Base-by-base conservation (phyloP, 2,888 invertebrate genomes). In the Diarsia dahlii region DNA sequence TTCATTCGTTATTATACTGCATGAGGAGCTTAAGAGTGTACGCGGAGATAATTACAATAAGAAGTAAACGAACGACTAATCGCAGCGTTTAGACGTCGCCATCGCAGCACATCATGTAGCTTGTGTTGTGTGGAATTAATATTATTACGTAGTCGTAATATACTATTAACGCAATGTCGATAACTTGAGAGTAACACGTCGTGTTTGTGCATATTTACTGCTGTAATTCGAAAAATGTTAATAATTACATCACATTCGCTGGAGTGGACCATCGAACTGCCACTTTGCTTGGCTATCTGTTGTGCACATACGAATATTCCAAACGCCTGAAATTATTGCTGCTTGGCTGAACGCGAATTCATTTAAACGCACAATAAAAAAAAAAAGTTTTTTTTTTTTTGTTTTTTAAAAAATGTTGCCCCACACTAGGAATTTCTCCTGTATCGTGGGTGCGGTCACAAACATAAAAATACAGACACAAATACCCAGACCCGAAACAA, bases 1-100 rank as follows among this genome's bases (percentile, higher is more conserved):
- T n/a, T n/a, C 34, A 46, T 64, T 67, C 56, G 5, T 50, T 8
- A 71, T 64, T 64, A 64, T 20, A 74, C 52, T 18, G 13, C 1
- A 45, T 50, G 54, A 34, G 50, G 12, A 56, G 58, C 65, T 54
- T 78, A 69, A 62, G 56, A 65, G 54, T 71, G 46, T 15, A 58
- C 23, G 34, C 6, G 12, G 46, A 74, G 39, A 64, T 54, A 80
- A 80, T 80, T 65, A 62, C 13, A 28, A 45, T 46, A 12, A 39
- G 18, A 63, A 67, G 13, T 77, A 70, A 72, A 77, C 45, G 69
- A 39, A 48, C 58, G 63, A 71, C 63, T 84, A 78, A 78, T 78
- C 73, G 69, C 71, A 34, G 71, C 69, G 48, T 71, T 71, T 73
- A 78, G 12, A n/a, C n/a, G 56, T 39, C 39, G 39, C 39, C 2